A percentile compares a stretch with the other conserved stretches of the same genome.
Conservation (phyloP, 2,113 vertebrate genomes). For the Bufo bufo region DNA sequence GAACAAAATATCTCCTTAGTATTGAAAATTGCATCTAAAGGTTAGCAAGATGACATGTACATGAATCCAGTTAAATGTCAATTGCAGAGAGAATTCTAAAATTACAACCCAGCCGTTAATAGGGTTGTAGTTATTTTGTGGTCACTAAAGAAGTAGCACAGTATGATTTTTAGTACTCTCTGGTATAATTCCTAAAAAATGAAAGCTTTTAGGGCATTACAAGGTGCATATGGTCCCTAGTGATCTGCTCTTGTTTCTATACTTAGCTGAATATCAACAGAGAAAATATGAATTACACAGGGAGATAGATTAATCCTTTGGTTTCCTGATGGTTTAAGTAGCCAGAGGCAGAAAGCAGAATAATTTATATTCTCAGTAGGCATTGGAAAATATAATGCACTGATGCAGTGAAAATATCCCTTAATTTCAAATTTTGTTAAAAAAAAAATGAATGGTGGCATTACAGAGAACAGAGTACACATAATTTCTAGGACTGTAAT, state of each 20-base stretch:
- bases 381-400: neutral
- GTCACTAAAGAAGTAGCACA: slow-evolving; percentile 51
- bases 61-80: slow-evolving; percentile 56
- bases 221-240: slow-evolving; percentile 59
- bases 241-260: slow-evolving; percentile 67
- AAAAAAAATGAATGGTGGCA: neutral
- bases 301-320: slow-evolving; percentile 62
- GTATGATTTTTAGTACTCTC: slow-evolving; percentile 47
- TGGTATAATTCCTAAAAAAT: slow-evolving; percentile 55
- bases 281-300: slow-evolving; percentile 60
- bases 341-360: slow-evolving; percentile 7
- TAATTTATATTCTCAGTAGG: neutral
- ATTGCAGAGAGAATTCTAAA: slow-evolving; percentile 47
- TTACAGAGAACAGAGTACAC: neutral
- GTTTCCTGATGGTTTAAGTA: slow-evolving; percentile 25
- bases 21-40: slow-evolving; percentile 43
- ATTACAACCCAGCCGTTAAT: slow-evolving; percentile 39
- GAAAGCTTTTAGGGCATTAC: slow-evolving; percentile 61
- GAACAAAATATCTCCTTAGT: slow-evolving; percentile 16
- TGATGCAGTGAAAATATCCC: neutral
- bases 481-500: no score
- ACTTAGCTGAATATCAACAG: slow-evolving; percentile 63
- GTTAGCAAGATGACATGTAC: slow-evolving; percentile 52
- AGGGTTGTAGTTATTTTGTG: slow-evolving; percentile 31
- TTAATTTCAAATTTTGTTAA: neutral